Conservation (phyloP, 2,797 vertebrate genomes). For the Meriones psammophilus region DNA sequence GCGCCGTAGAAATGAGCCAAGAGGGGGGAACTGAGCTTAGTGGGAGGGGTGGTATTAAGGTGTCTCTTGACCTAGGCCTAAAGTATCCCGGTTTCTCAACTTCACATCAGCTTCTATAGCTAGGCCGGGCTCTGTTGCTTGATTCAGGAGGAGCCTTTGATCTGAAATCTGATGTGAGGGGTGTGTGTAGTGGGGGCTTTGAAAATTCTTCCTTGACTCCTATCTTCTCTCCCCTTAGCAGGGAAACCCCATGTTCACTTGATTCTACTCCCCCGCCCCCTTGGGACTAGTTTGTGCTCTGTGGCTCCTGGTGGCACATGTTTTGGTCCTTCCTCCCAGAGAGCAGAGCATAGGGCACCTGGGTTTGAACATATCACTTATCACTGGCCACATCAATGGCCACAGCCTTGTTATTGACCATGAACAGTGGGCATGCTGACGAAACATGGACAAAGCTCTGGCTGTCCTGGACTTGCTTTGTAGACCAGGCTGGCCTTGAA, state of each 20-base stretch:
- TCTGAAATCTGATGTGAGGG: not conserved
- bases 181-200: not conserved
- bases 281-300: not conserved
- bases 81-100: not conserved
- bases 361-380: not conserved
- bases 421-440: not conserved
- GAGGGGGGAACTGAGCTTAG: not conserved
- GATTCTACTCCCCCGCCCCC: not conserved
- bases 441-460: too few species aligned
- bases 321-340: not conserved
- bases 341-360: not conserved
- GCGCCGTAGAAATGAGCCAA: not conserved
- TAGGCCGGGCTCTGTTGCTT: not conserved
- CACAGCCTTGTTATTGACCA: not conserved
- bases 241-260: not conserved
- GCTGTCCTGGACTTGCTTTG: too few species aligned
- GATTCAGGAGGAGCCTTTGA: not conserved
- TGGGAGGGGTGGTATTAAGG: not conserved
- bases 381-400: not conserved
- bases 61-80: not conserved
- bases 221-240: not conserved
- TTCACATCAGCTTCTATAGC: not conserved
- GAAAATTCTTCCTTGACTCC: not conserved
- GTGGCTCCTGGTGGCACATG: not conserved
- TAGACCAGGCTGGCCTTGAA: too few species aligned